Base-by-base conservation (phyloP, 2,113 vertebrate species). In the Chloroceryle aenea region DNA sequence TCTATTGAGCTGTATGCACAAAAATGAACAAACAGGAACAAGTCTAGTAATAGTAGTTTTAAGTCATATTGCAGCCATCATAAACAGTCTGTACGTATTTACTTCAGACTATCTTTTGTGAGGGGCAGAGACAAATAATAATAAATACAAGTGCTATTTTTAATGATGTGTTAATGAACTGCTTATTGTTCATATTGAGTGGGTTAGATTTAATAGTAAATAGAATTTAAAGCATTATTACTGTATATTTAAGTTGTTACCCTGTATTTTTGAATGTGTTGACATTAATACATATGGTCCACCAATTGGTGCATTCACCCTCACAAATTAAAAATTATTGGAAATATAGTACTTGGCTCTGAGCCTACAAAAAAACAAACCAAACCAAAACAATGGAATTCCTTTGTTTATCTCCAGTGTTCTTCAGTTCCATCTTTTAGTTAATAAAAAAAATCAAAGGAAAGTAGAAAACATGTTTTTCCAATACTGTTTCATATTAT, bases 251-350 rank as follows among this genome's bases (percentile, higher is more conserved):
- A 92, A 88, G 87, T 94, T 95, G 55, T 97, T 95, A 72, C 77
- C 34, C 76, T 73, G 16, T 76, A 63, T 86, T 96, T 95, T 95
- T 97, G 55, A 92, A 64, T 95, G 85, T 97, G 56, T 95, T 95
- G 91, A 78, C 84, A 55, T 53, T 91, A 94, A 88, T 93, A 81
- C 62, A 77, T 95, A 84, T 93, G 85, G 80, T 85, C 61, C 59
- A 96, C 64, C 81, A 92, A 89, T 87, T 94, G 90, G 79, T 78
- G 73, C 1, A 21, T n/a, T 78, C 30, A n/a, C 25, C 77, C 47
- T 97, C 59, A 12, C 85, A 95, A 76, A 53, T 93, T 78, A 68
- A 91, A 93, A 96, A 83, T 90, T 97, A 90, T 85, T 96, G 66
- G 71, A 93, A 93, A 43, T 91, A 93, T 94, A 82, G 34, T 72